Evolutionary conservation across 2,797 vertebrate species (phyloP), one percentile per base, ranked within the genome.

Genomic region (Rhinophrynus dorsalis): DNA sequence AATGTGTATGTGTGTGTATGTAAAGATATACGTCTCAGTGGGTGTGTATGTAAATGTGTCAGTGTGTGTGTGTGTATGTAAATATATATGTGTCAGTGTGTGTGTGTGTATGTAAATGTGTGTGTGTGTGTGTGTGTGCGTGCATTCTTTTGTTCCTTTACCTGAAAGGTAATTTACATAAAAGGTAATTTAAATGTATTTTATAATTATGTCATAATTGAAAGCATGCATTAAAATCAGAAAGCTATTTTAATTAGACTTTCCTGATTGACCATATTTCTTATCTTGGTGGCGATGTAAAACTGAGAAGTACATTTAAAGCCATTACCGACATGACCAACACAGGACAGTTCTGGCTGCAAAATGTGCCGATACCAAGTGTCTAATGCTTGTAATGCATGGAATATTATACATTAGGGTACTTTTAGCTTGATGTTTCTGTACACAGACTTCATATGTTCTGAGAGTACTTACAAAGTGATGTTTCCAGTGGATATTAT

Each of bases 331-430:
- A 30, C 17, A 52, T 52, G 45, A 68, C 45, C 45, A 52, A 17
- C 47, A 30, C 11, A 21, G 33, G 32, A 40, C 30, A 11, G 45
- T 50, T 48, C 21, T 51, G 26, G 17, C 33, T 5, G n/a, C 35
- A 42, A 24, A 32, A 17, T 51, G 18, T 52, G 26, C 62, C 30
- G 38, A 12, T 33, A 32, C 37, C 21, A 26, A 52, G 7, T 13
- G 38, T 60, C 42, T 48, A 23, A 26, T 45, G 55, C 37, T n/a
- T 68, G 47, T 23, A 48, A 38, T 68, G 66, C 45, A 50, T 67
- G 40, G 42, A 26, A 48, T 32, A 48, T 56, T 21, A 48, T 67
- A 37, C 29, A 57, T 40, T 40, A 40, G 6, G 15, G 15, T 10
- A 18, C 17, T 18, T 17, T 20, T n/a, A n/a, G 32, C 32, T 33